A percentile compares a stretch with the other conserved stretches of the same genome.
Conservation (phyloP, 2,888 invertebrate genomes). For the Megastigmus dorsalis region DNA sequence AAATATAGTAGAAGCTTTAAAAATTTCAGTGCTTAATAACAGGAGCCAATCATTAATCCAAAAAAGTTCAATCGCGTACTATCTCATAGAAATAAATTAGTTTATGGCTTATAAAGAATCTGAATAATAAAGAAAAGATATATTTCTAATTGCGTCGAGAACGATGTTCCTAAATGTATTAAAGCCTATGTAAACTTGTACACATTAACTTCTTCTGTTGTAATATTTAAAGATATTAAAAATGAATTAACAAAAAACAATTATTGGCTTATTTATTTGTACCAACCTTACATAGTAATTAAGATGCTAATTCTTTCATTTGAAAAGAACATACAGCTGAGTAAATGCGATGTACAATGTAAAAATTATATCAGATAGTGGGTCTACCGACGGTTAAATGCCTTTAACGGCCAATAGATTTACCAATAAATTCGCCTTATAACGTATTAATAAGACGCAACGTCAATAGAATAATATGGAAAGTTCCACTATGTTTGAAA, state of each 20-base stretch:
- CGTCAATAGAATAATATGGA: too few relatives aligned
- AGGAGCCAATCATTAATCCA: background rate
- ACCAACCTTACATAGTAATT: background rate
- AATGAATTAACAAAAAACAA: slow-evolving; percentile 37
- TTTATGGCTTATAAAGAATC: background rate
- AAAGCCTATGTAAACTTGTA: slow-evolving; percentile 46
- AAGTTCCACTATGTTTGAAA: too few relatives aligned
- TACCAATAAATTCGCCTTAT: too few relatives aligned
- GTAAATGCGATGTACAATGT: too few relatives aligned
- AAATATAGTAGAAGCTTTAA: slow-evolving; percentile 26
- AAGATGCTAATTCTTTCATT: too few relatives aligned
- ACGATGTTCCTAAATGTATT: slow-evolving; percentile 47
- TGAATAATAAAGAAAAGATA: slow-evolving; percentile 4
- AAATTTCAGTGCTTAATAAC: slow-evolving; percentile 3
- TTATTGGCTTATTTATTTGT: background rate
- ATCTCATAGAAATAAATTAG: background rate
- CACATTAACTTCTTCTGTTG: slow-evolving; percentile 44
- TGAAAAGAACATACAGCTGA: too few relatives aligned
- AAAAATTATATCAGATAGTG: too few relatives aligned
- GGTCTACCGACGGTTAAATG: too few relatives aligned
- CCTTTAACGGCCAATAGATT: too few relatives aligned
- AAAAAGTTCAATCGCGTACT: slow-evolving; percentile 8
- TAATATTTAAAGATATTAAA: slow-evolving; percentile 46
- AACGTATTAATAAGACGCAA: too few relatives aligned
- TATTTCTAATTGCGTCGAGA: slow-evolving; percentile 35